Evolutionary conservation across 2,888 invertebrate species (phyloP), one percentile per base, ranked within the genome.

Genomic region (Hanleya hanleyi): DNA sequence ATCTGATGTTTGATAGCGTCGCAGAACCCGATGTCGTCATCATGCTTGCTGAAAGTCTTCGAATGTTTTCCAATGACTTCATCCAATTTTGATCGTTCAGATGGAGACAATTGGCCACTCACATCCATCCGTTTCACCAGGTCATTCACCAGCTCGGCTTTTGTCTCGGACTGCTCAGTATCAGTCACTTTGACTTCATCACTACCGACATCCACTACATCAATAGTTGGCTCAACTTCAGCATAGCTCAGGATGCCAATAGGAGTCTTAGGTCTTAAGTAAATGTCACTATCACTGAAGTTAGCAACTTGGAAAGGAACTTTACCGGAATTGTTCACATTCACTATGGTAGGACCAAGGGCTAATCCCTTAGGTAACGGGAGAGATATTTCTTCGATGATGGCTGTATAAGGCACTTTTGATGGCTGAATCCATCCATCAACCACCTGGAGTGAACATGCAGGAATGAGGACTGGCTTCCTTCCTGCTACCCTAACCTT

Each of bases 1-100:
- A 73, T 73, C 0, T 26, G 33, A 65, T 66, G 66, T 33, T 64
- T 29, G 33, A 73, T 36, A 18, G 41, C 18, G 47, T 66, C 71
- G 36, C 38, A 51, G 41, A 38, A 51, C 15, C 73, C 73, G 47
- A 41, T 15, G n/a, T 41, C 47, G 22, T 22, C 61, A 12, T 22
- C n/a, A 12, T 12, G 22, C 61, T 26, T n/a, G 22, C 29, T 26
- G 22, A n/a, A 57, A n/a, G n/a, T n/a, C n/a, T n/a, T n/a, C n/a
- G n/a, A n/a, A n/a, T n/a, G n/a, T n/a, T n/a, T n/a, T n/a, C n/a
- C n/a, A n/a, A n/a, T n/a, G n/a, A n/a, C n/a, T n/a, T n/a, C n/a
- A n/a, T n/a, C n/a, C n/a, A n/a, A n/a, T n/a, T n/a, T n/a, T 12
- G 41, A 41, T 12, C 18, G 41, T 41, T 41, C 41, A 41, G 9